Evolutionary conservation across 2,888 invertebrate species (phyloP), one percentile per base, ranked within the genome.

Genomic region (Machimus rusticus): DNA sequence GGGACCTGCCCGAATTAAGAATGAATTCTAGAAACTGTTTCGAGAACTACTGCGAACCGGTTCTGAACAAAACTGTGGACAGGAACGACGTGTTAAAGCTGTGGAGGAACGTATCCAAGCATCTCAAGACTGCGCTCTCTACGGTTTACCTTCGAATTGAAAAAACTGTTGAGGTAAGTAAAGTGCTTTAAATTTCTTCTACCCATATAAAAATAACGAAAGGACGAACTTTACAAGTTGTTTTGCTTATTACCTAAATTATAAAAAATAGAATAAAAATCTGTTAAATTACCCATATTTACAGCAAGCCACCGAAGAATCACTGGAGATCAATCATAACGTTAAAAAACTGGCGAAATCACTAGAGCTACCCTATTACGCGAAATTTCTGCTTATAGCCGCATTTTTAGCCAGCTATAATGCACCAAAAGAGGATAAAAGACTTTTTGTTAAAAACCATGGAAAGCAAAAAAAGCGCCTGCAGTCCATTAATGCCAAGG

Each of bases 331-430:
- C n/a, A 81, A 91, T 82, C 91, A 91, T 74, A 91, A 90, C 31
- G 93, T 94, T 14, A 94, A 94, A 89, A 94, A 94, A 39, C 93
- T 95, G 90, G 95, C 95, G 0, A 95, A 95, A 89, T 95, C 95
- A 85, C 94, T 97, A 46, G 97, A 97, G 90, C 91, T 99, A 4
- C 98, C 98, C 0, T 98, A 95, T 91, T 98, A 97, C 92, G 96
- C 97, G 0, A 98, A 98, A 92, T 98, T 95, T 92, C 93, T 99
- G 51, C 93, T 99, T 3, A 96, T 99, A 37, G 97, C 98, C 8
- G 96, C 98, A 0, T 99, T 97, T 91, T 93, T 99, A 88, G 98
- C 98, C 0, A 98, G 98, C 46, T 97, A 98, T 92, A 98, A 98
- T 92, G 97, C 98, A 1, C 95, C 96, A 0, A 97, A 96, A 90